These are phyloP conservation scores for Pantherophis vulpinus DNA, from an alignment of 2,797 vertebrate genomes.

Conservation along the genomic window DNA sequence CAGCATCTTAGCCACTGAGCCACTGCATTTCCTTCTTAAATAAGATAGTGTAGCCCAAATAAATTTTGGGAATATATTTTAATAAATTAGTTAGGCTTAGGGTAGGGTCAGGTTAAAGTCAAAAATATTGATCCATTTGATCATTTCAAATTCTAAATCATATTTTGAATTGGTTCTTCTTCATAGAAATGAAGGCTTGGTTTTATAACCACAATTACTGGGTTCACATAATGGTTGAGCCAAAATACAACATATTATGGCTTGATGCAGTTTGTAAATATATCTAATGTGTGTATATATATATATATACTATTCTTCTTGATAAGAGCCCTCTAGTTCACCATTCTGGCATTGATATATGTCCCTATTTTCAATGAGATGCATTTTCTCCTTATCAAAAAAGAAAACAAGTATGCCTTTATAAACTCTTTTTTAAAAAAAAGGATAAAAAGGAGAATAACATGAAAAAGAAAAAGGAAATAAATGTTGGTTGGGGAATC, in stretches of 20 bases:
- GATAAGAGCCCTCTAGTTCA: neutral
- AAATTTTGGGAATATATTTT: neutral
- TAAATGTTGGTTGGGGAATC: constrained; percentile 3
- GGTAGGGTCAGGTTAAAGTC: neutral
- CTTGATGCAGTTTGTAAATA: neutral
- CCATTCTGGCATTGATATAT: neutral
- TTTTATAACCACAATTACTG: neutral
- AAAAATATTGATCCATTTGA: neutral
- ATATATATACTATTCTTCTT: neutral
- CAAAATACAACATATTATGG: neutral
- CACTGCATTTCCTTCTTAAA: neutral
- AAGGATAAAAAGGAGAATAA: neutral
- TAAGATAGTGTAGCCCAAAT: neutral
- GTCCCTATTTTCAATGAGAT: neutral
- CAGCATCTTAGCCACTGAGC: too few species aligned
- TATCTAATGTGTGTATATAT: neutral
- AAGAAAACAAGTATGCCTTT: constrained; percentile 32
- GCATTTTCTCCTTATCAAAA: constrained; percentile 24
- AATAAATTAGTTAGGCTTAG: neutral
- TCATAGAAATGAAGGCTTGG: neutral
- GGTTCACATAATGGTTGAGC: neutral
- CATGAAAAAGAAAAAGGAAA: neutral
- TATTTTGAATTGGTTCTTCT: neutral
- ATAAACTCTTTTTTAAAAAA: neutral
- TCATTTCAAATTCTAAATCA: neutral